phyloP scores from a whole-genome alignment of 2,888 invertebrate genomes.

The Fragum sueziense region DNA sequence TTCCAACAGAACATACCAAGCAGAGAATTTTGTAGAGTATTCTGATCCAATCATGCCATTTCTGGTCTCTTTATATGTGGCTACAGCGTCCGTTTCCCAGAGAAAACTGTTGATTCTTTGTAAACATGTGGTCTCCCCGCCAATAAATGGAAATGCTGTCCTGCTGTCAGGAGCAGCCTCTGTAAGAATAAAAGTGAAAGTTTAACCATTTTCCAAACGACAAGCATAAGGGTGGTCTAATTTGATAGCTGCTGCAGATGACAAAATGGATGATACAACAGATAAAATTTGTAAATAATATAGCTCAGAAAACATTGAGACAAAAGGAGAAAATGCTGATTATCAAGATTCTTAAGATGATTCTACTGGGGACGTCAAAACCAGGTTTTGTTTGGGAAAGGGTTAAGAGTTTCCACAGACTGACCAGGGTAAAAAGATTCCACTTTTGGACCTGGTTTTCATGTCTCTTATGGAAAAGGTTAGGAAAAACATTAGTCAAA shows the following conservation, averaged over 20 bases:
- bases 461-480: not conserved
- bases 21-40: constrained; percentile 79
- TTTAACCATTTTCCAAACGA: too few species aligned
- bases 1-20: constrained; percentile 66
- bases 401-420: not conserved
- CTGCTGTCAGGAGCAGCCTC: constrained; percentile 59
- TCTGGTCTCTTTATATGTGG: constrained; percentile 76
- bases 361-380: too few species aligned
- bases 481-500: not conserved
- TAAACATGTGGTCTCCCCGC: constrained; percentile 76
- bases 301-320: too few species aligned
- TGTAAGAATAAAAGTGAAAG: constrained; percentile 11
- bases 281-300: too few species aligned
- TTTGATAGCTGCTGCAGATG: too few species aligned
- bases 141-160: constrained; percentile 72
- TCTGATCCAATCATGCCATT: constrained; percentile 78
- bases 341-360: too few species aligned
- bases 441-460: too few species aligned
- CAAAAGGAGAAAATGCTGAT: too few species aligned
- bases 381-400: too few species aligned
- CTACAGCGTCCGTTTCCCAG: constrained; percentile 75
- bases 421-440: too few species aligned
- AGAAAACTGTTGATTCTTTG: constrained; percentile 73
- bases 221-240: too few species aligned
- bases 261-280: too few species aligned